Percentiles rank a stretch among this genome's conserved stretches.
phyloP scores from a whole-genome alignment of 2,797 vertebrate species.

The Centroberyx gerrardi region DNA sequence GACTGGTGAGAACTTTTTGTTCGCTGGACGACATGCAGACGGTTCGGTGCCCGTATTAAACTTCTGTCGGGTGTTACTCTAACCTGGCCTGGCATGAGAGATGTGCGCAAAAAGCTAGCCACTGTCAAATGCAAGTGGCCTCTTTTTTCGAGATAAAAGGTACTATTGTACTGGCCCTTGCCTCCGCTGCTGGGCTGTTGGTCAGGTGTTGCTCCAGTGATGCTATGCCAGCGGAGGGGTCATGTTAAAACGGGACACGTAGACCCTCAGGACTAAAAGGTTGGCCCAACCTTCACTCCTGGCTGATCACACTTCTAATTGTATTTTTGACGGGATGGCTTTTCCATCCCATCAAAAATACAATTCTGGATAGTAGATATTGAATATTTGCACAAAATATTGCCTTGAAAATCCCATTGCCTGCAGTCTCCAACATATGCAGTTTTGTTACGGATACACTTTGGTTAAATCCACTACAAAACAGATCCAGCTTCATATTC shows the following conservation, averaged over 20 bases:
- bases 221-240: constrained; percentile 33
- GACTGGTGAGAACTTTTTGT: constrained; percentile 69
- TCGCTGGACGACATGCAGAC: constrained; percentile 63
- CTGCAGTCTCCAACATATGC: too few species aligned
- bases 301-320: constrained; percentile 82
- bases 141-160: constrained; percentile 50
- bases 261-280: constrained; percentile 72
- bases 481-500: too few species aligned
- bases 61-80: constrained; percentile 40
- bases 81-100: constrained; percentile 58
- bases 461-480: too few species aligned
- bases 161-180: constrained; percentile 38
- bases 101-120: constrained; percentile 40
- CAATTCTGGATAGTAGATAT: too few species aligned
- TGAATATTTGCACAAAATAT: too few species aligned
- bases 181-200: constrained; percentile 42
- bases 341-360: too few species aligned
- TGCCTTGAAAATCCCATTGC: too few species aligned
- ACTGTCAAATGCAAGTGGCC: constrained; percentile 48
- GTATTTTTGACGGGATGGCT: too few species aligned
- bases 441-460: too few species aligned
- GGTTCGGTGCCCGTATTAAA: constrained; percentile 36
- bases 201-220: constrained; percentile 69
- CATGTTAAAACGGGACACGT: constrained; percentile 81
- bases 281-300: constrained; percentile 73